Evolutionary conservation across 2,113 vertebrate genomes (phyloP), one percentile per base, ranked within the genome.

Genomic region (Limnothrissa miodon): DNA sequence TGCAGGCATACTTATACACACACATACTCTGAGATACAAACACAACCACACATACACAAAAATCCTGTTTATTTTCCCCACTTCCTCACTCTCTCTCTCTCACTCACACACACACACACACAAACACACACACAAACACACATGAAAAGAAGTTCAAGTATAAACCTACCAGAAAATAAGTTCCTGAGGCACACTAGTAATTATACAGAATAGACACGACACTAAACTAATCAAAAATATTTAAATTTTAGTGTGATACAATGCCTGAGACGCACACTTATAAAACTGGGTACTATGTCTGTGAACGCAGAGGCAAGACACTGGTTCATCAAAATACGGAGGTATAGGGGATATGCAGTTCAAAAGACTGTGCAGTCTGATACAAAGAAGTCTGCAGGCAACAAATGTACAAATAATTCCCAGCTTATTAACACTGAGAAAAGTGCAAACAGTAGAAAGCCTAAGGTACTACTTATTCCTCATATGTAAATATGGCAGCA

Each of bases 311-410:
- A 74, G 25, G 4, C 25, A 36, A 74, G 29, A 17, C 66, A 33
- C 29, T 17, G 66, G 66, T 36, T 36, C 11, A 74, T 74, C 4
- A 36, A 15, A 74, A 33, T 17, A 15, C 15, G 25, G 33, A 36
- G 13, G 66, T 36, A 36, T 33, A 36, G 33, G 29, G 25, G 13
- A 74, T 36, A 9, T 36, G 15, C 66, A 74, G 10, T 36, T 36
- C 33, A 74, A 74, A 74, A 74, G 66, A 74, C 25, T 33, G n/a
- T n/a, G 66, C 66, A 74, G 66, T 74, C 25, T 74, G 33, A 74
- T 36, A 36, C 13, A 74, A 74, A 74, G 29, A 36, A 74, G 66
- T 74, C 66, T 74, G 29, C 10, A 74, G 66, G 66, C 66, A 36
- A 17, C 13, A 74, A 11, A 29, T 74, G 29, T 36, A 36, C 33